Evolutionary conservation across 2,113 vertebrate genomes (phyloP), one percentile per base, ranked within the genome.

Genomic region (Lophotis ruficrista): DNA sequence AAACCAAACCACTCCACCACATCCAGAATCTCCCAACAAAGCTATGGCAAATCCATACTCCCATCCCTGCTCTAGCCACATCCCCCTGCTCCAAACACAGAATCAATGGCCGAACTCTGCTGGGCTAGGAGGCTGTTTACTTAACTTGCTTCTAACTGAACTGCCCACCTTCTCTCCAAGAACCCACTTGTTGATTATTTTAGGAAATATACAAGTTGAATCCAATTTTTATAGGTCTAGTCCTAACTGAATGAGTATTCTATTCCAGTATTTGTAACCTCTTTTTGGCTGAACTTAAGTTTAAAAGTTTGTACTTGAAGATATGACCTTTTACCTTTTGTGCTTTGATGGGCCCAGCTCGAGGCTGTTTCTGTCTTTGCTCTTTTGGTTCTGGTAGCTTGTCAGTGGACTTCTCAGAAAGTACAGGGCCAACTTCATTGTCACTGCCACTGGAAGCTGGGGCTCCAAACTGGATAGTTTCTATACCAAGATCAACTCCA

Each of bases 331-430:
- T 94, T 98, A 99, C 99, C 98, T 99, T 99, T 94, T 99, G 99
- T 80, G 99, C 98, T 98, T 99, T 99, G 97, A 99, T 99, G 68
- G 99, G 99, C 57, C 99, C 99, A 82, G 99, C 99, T 23, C 99
- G 99, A 71, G 99, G 98, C 94, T 99, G 99, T 92, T 99, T 99
- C 87, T 99, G 99, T 76, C 99, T 98, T 90, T 99, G 99, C 91
- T 99, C 99, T 98, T 99, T 99, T 14, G 99, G 99, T 96, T 99
- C 99, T 45, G 99, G 98, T 41, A 99, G 97, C 89, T 99, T 99
- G 78, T 99, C 99, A 31, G 98, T 86, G 33, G 93, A 86, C 69
- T 98, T 99, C 94, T 99, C 99, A 33, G 98, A 97, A 93, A 99
- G 95, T 1, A 98, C 97, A 14, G 99, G 98, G 50, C 98, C 98